A percentile compares a stretch with the other conserved stretches of the same genome.
Conservation (phyloP, 1,140 invertebrate genomes). For the Papilio polytes region DNA sequence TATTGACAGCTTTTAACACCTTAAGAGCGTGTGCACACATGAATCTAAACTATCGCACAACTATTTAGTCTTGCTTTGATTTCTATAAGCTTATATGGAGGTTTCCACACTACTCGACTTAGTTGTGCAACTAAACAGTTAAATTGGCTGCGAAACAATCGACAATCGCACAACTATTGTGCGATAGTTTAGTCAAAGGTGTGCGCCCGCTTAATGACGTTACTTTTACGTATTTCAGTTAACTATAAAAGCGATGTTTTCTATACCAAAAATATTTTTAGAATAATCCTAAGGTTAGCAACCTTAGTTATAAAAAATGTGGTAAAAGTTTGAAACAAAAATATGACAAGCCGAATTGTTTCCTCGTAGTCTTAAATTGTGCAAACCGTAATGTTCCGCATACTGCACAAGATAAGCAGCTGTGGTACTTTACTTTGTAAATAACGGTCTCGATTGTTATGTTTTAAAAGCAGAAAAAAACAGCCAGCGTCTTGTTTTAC, state of each 20-base stretch:
- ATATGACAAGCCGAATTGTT: not conserved
- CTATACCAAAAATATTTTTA: not conserved
- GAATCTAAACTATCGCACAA: too few species aligned
- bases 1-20: slow-evolving; percentile 37
- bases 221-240: too few species aligned
- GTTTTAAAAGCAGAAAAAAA: slow-evolving; percentile 25
- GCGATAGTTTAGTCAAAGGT: too few species aligned
- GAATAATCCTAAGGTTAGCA: not conserved
- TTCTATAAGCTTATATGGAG: too few species aligned
- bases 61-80: too few species aligned
- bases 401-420: slow-evolving; percentile 55
- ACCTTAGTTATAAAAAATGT: not conserved
- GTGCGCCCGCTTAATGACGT: too few species aligned
- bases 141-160: too few species aligned
- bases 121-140: too few species aligned
- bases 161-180: too few species aligned
- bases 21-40: too few species aligned
- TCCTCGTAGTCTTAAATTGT: slow-evolving; percentile 35
- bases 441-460: slow-evolving; percentile 42
- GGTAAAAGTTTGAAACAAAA: not conserved
- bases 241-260: not conserved
- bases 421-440: slow-evolving; percentile 46
- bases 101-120: too few species aligned
- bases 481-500: slow-evolving; percentile 16
- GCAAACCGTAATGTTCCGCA: slow-evolving; percentile 76